Percentiles rank a stretch among this genome's conserved stretches.
phyloP scores from a whole-genome alignment of 2,888 invertebrate genomes.

The Leucophenga montana region DNA sequence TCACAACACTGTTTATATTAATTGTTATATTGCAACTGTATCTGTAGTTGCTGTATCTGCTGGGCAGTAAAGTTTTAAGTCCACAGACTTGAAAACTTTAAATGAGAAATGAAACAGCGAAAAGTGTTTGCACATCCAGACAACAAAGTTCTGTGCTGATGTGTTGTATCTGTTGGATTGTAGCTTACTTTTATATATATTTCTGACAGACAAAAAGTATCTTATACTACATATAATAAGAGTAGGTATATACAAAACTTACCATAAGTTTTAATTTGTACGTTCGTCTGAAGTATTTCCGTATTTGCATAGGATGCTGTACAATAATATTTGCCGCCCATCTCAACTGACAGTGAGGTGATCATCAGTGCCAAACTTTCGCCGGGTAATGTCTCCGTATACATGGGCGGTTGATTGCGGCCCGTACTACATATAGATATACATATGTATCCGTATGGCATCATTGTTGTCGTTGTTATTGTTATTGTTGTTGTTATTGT shows the following conservation, averaged over 20 bases:
- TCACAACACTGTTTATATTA: too few species aligned
- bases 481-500: too few species aligned
- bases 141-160: background rate
- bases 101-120: too few species aligned
- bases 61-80: too few species aligned
- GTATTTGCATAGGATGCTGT: conserved; percentile 85
- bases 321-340: conserved; percentile 88
- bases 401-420: conserved; percentile 76
- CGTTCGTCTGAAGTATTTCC: conserved; percentile 78
- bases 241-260: conserved; percentile 65
- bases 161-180: too few species aligned
- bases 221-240: too few species aligned
- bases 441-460: background rate
- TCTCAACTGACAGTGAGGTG: conserved; percentile 81
- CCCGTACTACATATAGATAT: conserved; percentile 56
- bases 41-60: too few species aligned
- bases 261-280: conserved; percentile 83
- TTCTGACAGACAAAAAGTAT: too few species aligned
- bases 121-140: too few species aligned
- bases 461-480: background rate
- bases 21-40: too few species aligned
- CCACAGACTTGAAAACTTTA: too few species aligned
- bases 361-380: conserved; percentile 84
- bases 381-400: conserved; percentile 79
- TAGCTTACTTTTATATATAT: too few species aligned